Evolutionary conservation across 2,888 invertebrate species (phyloP), one percentile per base, ranked within the genome.

Genomic region (Prenolepis imparis): DNA sequence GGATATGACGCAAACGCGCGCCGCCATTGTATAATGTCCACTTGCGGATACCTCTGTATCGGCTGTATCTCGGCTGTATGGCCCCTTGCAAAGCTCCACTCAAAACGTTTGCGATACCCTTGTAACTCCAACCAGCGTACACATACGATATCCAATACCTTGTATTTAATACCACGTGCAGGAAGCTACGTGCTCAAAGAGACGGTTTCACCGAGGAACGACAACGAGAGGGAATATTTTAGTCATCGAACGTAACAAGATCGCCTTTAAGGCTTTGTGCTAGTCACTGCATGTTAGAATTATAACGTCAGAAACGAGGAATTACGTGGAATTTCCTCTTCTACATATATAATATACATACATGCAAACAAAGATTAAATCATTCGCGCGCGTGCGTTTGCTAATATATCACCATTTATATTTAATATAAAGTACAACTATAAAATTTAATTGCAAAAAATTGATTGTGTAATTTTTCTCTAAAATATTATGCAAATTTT

Each of bases 91-190:
- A 73, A 73, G 77, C 75, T 55, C 85, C 74, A 87, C 87, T 87
- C 77, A 87, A 83, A 87, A 77, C 77, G 59, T 77, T 61, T 52
- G 85, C 68, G 75, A 63, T 75, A 84, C 57, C 59, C 74, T 78
- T 73, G 78, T 59, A 73, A 57, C 21, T 11, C 11, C 28, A 55
- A 24, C 21, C 21, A 28, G 44, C 41, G 74, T 73, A 18, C 36
- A 73, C 74, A 32, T 73, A 64, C 74, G 57, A 74, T 52, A 52
- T 44, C 39, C 32, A 73, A 78, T 73, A 59, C 75, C 78, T 78
- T 72, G 74, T 72, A 72, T 57, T 74, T 73, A 73, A 78, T 78
- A 78, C 15, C 78, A 59, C 78, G 52, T 59, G 18, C 36, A 28
- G 78, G 28, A 73, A 78, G 73, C 73, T 73, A 73, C 74, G 82